phyloP scores from a whole-genome alignment of 2,797 vertebrate species.

The Scyliorhinus canicula region DNA sequence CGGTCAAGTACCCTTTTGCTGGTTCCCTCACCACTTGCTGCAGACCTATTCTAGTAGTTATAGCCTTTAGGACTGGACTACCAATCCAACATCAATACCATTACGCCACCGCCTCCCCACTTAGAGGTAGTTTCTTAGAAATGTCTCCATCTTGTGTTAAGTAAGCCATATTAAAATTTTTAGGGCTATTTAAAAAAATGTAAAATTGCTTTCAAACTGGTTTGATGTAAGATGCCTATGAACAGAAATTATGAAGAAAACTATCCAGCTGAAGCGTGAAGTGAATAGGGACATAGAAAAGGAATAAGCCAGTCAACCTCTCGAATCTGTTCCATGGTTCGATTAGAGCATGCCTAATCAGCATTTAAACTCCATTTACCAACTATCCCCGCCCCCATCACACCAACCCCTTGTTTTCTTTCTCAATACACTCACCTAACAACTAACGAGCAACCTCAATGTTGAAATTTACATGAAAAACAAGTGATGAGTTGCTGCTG shows the following conservation, averaged over 20 bases:
- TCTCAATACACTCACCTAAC: neutral
- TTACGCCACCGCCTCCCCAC: too few relatives aligned
- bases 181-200: neutral
- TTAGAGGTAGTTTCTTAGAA: neutral
- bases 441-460: neutral
- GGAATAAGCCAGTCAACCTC: neutral
- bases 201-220: neutral
- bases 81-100: too few relatives aligned
- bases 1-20: too few relatives aligned
- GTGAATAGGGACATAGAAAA: neutral
- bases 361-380: neutral
- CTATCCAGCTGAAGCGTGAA: neutral
- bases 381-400: too few relatives aligned
- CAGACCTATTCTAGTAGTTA: too few relatives aligned
- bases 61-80: too few relatives aligned
- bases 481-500: neutral
- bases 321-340: neutral
- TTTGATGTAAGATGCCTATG: neutral
- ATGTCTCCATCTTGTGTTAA: neutral
- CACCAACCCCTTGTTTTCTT: neutral
- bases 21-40: too few relatives aligned
- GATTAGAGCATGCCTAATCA: neutral
- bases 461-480: neutral
- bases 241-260: neutral
- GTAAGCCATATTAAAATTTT: neutral